phyloP scores from a whole-genome alignment of 1,140 invertebrate genomes.

The Pseudomyrmex gracilis region DNA sequence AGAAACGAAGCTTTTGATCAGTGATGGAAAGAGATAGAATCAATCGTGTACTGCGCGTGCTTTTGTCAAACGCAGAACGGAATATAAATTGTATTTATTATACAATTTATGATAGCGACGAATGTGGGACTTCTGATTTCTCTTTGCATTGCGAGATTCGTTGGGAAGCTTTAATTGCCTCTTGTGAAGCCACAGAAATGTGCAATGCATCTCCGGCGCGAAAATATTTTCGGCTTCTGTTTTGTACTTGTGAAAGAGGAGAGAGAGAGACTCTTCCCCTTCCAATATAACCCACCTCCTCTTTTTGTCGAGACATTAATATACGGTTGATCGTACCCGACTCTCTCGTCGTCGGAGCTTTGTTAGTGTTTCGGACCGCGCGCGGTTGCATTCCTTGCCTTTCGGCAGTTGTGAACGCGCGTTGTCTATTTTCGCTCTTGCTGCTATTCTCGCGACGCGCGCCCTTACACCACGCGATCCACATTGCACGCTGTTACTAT shows the following conservation, averaged over 20 bases:
- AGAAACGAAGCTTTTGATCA: conserved; percentile 29
- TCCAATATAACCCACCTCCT: neutral
- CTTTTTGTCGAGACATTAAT: conserved; percentile 62
- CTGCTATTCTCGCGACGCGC: conserved; percentile 62
- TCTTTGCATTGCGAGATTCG: neutral
- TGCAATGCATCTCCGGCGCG: neutral
- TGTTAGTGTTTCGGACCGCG: conserved; percentile 53
- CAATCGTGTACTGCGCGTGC: neutral
- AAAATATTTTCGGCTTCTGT: conserved; percentile 34
- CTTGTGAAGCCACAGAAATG: neutral
- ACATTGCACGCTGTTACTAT: conserved; percentile 42
- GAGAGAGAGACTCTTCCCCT: neutral
- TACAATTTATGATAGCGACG: neutral
- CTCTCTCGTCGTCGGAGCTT: conserved; percentile 46
- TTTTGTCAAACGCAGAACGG: neutral
- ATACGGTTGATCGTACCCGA: conserved; percentile 46
- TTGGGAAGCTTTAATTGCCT: neutral
- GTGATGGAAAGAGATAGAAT: neutral
- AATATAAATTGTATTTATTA: conserved; percentile 29
- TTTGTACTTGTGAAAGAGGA: conserved; percentile 28
- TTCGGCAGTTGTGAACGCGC: conserved; percentile 58
- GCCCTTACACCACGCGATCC: neutral
- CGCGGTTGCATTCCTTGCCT: conserved; percentile 48
- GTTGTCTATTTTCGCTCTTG: conserved; percentile 65
- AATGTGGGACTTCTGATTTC: neutral